Evolutionary conservation across 1,140 invertebrate species (phyloP).

Genomic region (Zaprionus inermis): DNA sequence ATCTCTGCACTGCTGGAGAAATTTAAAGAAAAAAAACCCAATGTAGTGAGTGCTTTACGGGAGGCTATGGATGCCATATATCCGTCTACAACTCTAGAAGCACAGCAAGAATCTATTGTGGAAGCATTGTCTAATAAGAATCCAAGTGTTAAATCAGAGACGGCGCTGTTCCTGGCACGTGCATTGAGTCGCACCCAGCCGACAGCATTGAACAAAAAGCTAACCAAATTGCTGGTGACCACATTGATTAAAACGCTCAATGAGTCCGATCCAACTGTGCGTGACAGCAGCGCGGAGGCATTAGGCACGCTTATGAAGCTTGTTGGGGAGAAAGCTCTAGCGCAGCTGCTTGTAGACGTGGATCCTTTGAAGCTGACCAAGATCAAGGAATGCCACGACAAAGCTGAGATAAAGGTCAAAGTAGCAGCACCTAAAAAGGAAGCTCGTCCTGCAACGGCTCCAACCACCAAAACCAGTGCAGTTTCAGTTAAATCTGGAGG

Average conservation of each 20-base stretch:
- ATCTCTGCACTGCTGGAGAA: slow-evolving; percentile 95
- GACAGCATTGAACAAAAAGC: slow-evolving; percentile 94
- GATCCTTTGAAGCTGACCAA: slow-evolving; percentile 97
- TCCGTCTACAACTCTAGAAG: slow-evolving; percentile 92
- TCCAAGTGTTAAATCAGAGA: slow-evolving; percentile 96
- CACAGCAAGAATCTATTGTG: slow-evolving; percentile 93
- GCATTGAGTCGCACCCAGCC: slow-evolving; percentile 93
- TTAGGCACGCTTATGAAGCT: slow-evolving; percentile 97
- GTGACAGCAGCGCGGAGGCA: slow-evolving; percentile 94
- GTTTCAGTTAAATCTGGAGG: slow-evolving; percentile 85
- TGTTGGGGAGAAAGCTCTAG: slow-evolving; percentile 95
- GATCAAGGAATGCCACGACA: slow-evolving; percentile 97
- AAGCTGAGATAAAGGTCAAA: slow-evolving; percentile 93
- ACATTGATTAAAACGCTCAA: slow-evolving; percentile 94
- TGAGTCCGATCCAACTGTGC: slow-evolving; percentile 90
- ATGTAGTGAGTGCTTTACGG: slow-evolving; percentile 92
- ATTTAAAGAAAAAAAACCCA: slow-evolving; percentile 98
- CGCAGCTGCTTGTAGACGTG: slow-evolving; percentile 93
- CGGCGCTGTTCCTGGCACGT: slow-evolving; percentile 93
- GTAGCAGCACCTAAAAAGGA: slow-evolving; percentile 87
- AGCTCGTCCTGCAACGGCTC: slow-evolving; percentile 86
- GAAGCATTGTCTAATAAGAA: slow-evolving; percentile 97
- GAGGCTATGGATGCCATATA: slow-evolving; percentile 97
- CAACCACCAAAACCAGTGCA: slow-evolving; percentile 70
- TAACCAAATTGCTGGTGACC: slow-evolving; percentile 93